Conservation (phyloP, 2,113 vertebrate species). For the Lophotis ruficrista region DNA sequence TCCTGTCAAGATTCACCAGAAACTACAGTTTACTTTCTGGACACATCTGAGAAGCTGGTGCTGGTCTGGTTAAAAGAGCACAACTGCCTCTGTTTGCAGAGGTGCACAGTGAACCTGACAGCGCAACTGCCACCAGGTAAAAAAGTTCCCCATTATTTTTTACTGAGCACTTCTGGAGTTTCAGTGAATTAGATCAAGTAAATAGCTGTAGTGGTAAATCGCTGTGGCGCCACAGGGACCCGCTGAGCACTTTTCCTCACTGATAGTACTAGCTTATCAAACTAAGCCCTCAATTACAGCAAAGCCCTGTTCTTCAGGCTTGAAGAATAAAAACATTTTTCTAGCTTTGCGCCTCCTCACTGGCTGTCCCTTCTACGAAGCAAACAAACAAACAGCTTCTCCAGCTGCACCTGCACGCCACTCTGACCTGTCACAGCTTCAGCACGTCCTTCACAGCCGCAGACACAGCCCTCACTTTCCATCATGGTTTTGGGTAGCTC, state of each 20-base stretch:
- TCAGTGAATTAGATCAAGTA: not conserved
- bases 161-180: not conserved
- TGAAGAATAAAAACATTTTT: not conserved
- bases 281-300: not conserved
- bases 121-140: not conserved
- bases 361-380: not conserved
- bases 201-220: not conserved
- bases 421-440: accelerated
- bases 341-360: not conserved
- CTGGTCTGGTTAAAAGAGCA: not conserved
- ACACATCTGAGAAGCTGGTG: not conserved
- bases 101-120: not conserved
- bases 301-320: not conserved
- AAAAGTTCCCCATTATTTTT: slow-evolving; percentile 65
- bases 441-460: accelerated
- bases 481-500: accelerated
- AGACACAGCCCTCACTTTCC: accelerated
- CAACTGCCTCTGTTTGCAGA: not conserved
- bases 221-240: not conserved
- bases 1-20: not conserved
- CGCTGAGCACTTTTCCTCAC: not conserved
- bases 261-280: not conserved
- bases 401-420: accelerated
- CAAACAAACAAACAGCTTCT: not conserved
- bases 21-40: not conserved